These are phyloP conservation scores for Serinus canaria DNA, from an alignment of 2,113 vertebrate genomes.

Conservation along the genomic window DNA sequence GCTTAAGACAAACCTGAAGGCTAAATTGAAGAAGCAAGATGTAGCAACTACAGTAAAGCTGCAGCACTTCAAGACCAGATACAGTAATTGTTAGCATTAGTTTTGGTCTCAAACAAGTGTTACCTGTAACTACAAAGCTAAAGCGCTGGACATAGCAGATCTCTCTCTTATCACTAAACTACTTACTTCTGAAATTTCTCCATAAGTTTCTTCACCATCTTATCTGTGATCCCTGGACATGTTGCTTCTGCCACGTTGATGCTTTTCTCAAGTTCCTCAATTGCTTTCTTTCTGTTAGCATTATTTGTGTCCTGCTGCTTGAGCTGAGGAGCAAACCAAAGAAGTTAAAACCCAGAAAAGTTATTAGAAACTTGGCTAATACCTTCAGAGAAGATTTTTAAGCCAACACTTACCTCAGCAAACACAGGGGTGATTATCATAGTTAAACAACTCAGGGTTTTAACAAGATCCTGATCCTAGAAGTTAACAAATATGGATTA, in stretches of 20 bases:
- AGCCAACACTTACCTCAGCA: conserved; percentile 81
- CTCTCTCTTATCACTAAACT: neutral
- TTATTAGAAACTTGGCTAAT: neutral
- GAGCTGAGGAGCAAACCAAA: conserved; percentile 72
- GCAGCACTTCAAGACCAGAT: neutral
- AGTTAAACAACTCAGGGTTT: conserved; percentile 83
- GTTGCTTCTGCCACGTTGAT: conserved; percentile 88
- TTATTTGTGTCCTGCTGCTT: conserved; percentile 92
- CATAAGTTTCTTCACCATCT: conserved; percentile 93
- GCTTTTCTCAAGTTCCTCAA: conserved; percentile 93
- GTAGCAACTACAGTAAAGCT: neutral
- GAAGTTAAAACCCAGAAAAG: neutral
- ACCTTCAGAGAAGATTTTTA: neutral
- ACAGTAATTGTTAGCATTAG: neutral
- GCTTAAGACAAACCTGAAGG: neutral
- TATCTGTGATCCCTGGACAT: conserved; percentile 93
- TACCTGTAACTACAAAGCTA: neutral
- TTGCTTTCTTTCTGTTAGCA: conserved; percentile 80
- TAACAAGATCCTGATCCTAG: conserved; percentile 85
- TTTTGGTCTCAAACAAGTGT: neutral
- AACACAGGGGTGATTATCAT: conserved; percentile 91
- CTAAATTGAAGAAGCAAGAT: neutral
- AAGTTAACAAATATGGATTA: conserved; percentile 7
- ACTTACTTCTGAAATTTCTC: conserved; percentile 91
- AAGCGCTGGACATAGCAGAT: neutral